Base-by-base conservation (phyloP, 2,888 invertebrate genomes). In the Hemicrepidius hirtus region DNA sequence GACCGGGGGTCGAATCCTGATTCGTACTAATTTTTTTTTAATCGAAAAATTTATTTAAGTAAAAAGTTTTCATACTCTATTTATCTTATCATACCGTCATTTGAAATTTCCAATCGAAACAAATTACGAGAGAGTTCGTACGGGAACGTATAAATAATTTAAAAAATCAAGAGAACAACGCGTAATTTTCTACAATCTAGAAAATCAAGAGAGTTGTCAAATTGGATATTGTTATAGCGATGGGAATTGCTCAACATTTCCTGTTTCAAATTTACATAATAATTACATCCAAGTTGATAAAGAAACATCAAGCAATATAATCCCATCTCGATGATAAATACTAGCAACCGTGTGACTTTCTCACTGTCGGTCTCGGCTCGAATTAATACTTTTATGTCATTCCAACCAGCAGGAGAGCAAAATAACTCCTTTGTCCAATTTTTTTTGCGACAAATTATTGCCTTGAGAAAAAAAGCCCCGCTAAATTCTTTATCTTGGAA, bases 221-320 rank as follows among this genome's bases (percentile, higher is more conserved):
- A 66, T 66, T 66, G 55, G 53, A 66, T 66, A 66, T 55, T 66
- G 66, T 55, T n/a, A 21, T 18, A n/a, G 28, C 66, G 44, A 44
- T 55, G 66, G 41, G 40, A 66, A 66, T 66, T 41, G 66, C 55
- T 18, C 55, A 40, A 50, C 41, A 28, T 66, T 66, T 66, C 66
- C 40, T 66, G 55, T 37, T 28, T 24, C 41, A 66, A 66, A 66
- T 66, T 66, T 66, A 53, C 66, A 66, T 66, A 66, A 66, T 66
- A 66, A 66, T 55, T 66, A 66, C 28, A 50, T 66, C 41, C 55
- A 55, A 66, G n/a, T 66, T 66, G 55, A 65, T 65, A 65, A 66
- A 66, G 37, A 62, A 62, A 44, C 44, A 44, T 44, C 44, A 3
- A 28, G 62, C 44, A 62, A 44, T 62, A 41, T 62, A 44, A 62